These are phyloP conservation scores for Drosophila dunni DNA, from an alignment of 1,140 invertebrate species.

Conservation along the genomic window DNA sequence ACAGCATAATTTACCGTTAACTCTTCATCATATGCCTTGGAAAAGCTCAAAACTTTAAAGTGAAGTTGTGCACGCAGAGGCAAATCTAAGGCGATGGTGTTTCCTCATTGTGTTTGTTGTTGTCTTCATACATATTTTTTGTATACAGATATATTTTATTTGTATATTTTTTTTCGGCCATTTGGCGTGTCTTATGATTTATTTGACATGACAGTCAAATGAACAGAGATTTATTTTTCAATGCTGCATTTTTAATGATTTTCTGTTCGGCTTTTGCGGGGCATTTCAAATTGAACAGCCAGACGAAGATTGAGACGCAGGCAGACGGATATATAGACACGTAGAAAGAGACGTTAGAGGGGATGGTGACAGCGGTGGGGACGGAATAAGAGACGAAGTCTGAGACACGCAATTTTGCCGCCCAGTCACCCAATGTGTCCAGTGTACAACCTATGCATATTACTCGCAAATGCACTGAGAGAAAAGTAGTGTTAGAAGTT, in stretches of 20 bases:
- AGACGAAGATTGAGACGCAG: conserved; percentile 43
- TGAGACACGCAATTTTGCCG: conserved; percentile 46
- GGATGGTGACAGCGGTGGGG: conserved; percentile 2
- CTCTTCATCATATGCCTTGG: conserved; percentile 58
- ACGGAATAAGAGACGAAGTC: neutral
- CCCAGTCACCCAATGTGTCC: conserved; percentile 23
- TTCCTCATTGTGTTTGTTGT: conserved; percentile 18
- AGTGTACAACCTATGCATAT: conserved; percentile 10
- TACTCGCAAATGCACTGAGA: neutral
- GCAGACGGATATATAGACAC: conserved; percentile 45
- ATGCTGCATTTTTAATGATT: conserved; percentile 73
- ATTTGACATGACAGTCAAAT: conserved; percentile 78
- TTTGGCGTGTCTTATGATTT: conserved; percentile 77
- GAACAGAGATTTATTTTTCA: conserved; percentile 78
- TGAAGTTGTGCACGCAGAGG: conserved; percentile 55
- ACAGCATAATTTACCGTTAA: conserved; percentile 78
- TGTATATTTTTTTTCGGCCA: conserved; percentile 38
- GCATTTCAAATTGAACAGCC: conserved; percentile 44
- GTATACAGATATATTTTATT: no score
- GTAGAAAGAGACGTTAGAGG: conserved; percentile 33
- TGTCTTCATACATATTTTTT: no score
- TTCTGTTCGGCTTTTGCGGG: conserved; percentile 28
- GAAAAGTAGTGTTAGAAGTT: no score
- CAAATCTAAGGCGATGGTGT: conserved; percentile 32
- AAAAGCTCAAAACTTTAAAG: conserved; percentile 45